Evolutionary conservation across 2,113 vertebrate species (phyloP).

Genomic region (Collichthys lucidus): DNA sequence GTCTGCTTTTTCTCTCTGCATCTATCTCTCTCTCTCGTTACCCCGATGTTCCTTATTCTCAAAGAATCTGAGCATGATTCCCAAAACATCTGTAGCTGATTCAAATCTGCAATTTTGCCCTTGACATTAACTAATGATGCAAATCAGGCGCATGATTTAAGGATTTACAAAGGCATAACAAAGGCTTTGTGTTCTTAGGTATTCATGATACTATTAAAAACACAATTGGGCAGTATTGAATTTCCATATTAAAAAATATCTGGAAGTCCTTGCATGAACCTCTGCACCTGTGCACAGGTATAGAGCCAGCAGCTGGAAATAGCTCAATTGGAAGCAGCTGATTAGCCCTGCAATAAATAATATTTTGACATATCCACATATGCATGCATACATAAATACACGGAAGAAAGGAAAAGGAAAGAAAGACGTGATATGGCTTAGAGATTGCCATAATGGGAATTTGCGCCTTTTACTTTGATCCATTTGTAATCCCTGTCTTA

Average conservation of each 20-base stretch:
- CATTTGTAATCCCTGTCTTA: constrained; percentile 40
- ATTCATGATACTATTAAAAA: constrained; percentile 32
- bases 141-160: constrained; percentile 61
- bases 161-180: constrained; percentile 51
- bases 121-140: constrained; percentile 72
- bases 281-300: constrained; percentile 41
- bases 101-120: constrained; percentile 65
- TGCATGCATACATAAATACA: constrained; percentile 8
- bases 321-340: constrained; percentile 33
- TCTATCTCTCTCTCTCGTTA: constrained; percentile 62
- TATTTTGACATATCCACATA: constrained; percentile 4
- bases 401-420: constrained; percentile 10
- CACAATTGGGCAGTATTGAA: background rate
- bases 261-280: constrained; percentile 33
- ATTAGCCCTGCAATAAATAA: constrained; percentile 49
- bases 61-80: constrained; percentile 54
- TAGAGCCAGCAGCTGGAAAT: constrained; percentile 45
- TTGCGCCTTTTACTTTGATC: constrained; percentile 61
- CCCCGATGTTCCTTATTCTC: constrained; percentile 46
- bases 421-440: constrained; percentile 13
- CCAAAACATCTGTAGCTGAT: constrained; percentile 76
- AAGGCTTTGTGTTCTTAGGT: constrained; percentile 27
- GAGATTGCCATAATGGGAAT: constrained; percentile 48
- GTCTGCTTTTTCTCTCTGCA: constrained; percentile 68
- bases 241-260: constrained; percentile 43